phyloP scores from a whole-genome alignment of 2,797 vertebrate genomes.

The Cynodonichthys magdalenae region DNA sequence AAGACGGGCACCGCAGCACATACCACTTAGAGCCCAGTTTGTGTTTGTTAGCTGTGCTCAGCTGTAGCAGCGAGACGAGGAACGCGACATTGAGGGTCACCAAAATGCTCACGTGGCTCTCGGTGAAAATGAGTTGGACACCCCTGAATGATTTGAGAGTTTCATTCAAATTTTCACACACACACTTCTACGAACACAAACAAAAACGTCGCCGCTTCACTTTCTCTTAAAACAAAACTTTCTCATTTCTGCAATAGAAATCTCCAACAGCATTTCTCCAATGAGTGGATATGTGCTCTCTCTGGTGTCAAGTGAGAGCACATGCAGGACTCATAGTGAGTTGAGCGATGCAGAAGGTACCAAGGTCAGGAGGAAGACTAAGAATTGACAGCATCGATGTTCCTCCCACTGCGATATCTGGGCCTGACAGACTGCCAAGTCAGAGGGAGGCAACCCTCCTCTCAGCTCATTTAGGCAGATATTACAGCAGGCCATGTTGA shows the following conservation, averaged over 20 bases:
- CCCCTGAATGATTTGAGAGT: too few species aligned
- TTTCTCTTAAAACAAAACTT: too few species aligned
- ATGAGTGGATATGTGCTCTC: slow-evolving; percentile 16
- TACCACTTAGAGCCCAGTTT: too few species aligned
- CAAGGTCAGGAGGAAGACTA: slow-evolving; percentile 65
- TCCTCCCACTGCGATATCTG: slow-evolving; percentile 66
- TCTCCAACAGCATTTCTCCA: background rate
- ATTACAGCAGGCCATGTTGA: slow-evolving; percentile 56
- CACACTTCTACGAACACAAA: too few species aligned
- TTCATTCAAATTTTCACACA: too few species aligned
- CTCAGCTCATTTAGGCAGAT: slow-evolving; percentile 67
- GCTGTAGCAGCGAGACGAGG: too few species aligned
- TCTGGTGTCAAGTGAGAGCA: slow-evolving; percentile 22
- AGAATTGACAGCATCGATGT: slow-evolving; percentile 59
- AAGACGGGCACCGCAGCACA: too few species aligned
- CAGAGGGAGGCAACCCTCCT: slow-evolving; percentile 56
- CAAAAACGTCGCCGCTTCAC: too few species aligned
- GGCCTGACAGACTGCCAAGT: slow-evolving; percentile 68
- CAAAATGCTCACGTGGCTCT: too few species aligned
- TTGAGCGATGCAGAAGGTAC: slow-evolving; percentile 44
- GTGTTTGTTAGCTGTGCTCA: too few species aligned
- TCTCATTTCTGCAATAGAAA: background rate
- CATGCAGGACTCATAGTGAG: slow-evolving; percentile 28
- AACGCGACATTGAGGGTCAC: too few species aligned
- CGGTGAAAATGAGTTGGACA: too few species aligned